These are phyloP conservation scores for Coranthus polyacanthus DNA, from an alignment of 2,797 vertebrate genomes.

Conservation along the genomic window DNA sequence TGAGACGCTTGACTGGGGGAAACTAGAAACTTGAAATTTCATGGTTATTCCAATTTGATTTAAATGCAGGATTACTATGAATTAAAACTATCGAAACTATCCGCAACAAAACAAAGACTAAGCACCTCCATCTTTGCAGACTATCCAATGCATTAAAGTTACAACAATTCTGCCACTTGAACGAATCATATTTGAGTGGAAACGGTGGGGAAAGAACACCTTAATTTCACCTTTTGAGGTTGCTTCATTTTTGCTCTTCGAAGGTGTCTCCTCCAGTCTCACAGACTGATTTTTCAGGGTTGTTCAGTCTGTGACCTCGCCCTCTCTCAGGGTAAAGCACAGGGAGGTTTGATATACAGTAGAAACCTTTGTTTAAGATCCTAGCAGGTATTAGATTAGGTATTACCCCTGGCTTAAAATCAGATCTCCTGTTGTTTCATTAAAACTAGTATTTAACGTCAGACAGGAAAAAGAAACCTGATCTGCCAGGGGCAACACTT, in stretches of 20 bases:
- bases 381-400: slow-evolving; percentile 47
- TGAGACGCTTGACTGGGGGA: slow-evolving; percentile 9
- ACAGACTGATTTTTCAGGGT: slow-evolving; percentile 37
- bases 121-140: slow-evolving; percentile 24
- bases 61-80: slow-evolving; percentile 19
- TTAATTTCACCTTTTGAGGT: slow-evolving; percentile 8
- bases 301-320: slow-evolving; percentile 41
- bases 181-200: slow-evolving; percentile 20
- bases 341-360: slow-evolving; percentile 62
- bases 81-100: too few relatives aligned
- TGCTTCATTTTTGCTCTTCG: slow-evolving; percentile 2
- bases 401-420: slow-evolving; percentile 46
- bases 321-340: slow-evolving; percentile 67
- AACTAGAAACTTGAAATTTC: slow-evolving; percentile 14
- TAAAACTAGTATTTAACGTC: slow-evolving; percentile 30
- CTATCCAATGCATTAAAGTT: not conserved
- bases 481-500: slow-evolving; percentile 51
- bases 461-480: slow-evolving; percentile 35
- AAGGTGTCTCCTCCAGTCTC: slow-evolving; percentile 29
- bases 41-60: slow-evolving; percentile 18
- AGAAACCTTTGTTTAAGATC: slow-evolving; percentile 55
- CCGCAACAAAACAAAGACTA: slow-evolving; percentile 23
- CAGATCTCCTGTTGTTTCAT: slow-evolving; percentile 39
- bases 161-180: slow-evolving; percentile 1
- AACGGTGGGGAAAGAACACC: slow-evolving; percentile 2